Base-by-base conservation (phyloP, 2,113 vertebrate species). In the Neogobius melanostomus region DNA sequence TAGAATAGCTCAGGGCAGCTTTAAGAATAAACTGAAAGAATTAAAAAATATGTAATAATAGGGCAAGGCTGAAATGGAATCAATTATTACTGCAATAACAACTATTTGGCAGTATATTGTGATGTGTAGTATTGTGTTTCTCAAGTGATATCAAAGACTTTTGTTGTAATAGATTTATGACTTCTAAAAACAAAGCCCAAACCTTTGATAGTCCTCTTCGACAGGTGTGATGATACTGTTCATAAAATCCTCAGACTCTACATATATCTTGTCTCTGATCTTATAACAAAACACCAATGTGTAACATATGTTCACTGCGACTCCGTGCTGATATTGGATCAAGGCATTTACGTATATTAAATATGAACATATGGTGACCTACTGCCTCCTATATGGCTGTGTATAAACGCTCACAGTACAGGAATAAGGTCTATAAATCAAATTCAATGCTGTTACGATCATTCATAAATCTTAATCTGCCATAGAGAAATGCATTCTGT, bases 231-330 rank as follows among this genome's bases (percentile, higher is more conserved):
- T n/a, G 43, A 14, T 51, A 14, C 49, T 51, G 12, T 14, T 12
- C 11, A 51, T 51, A 14, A 61, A 44, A 42, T 61, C 36, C 45
- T 50, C 17, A 43, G 17, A 73, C 54, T 77, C 15, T 44, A 44
- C 17, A 74, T 73, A 15, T 21, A 14, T 61, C 57, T 60, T 42
- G 47, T 14, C 50, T 74, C 65, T 68, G 15, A 72, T 66, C 48
- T 68, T 69, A 43, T 12, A 53, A 3, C 74, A 36, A 48, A 61
- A 65, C 48, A 59, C 51, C 28, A 71, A 45, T 75, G 57, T 74
- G 54, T n/a, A 56, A 68, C 78, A 84, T 45, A 44, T 82, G 78
- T 81, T 81, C 78, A 56, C 46, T 72, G 51, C 81, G 42, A 56
- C 14, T 61, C 66, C 72, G 53, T 64, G 21, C 75, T 60, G 53